Percentiles rank a stretch among this genome's conserved stretches.
Evolutionary conservation across 1,140 invertebrate species (phyloP).

Genomic region (Philopotamus ludificatus): DNA sequence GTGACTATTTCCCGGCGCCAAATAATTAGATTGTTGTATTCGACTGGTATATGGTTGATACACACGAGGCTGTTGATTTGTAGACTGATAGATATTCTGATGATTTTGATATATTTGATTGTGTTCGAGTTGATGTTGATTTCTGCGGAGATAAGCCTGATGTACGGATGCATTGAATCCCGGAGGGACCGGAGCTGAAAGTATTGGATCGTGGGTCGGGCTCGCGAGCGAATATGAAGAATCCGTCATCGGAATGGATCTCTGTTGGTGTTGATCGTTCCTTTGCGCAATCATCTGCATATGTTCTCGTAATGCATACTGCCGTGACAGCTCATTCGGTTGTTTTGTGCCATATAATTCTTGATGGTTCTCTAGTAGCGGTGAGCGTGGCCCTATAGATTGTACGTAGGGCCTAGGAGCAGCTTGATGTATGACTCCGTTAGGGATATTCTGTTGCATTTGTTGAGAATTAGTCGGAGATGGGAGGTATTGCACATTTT

Average conservation of each 20-base stretch:
- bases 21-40: conserved; percentile 42
- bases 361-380: conserved; percentile 54
- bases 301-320: conserved; percentile 48
- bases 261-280: conserved; percentile 50
- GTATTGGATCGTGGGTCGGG: conserved; percentile 34
- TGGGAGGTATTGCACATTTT: conserved; percentile 47
- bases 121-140: conserved; percentile 50
- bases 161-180: conserved; percentile 56
- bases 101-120: conserved; percentile 59
- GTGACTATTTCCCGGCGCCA: conserved; percentile 48
- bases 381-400: conserved; percentile 51
- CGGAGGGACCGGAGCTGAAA: conserved; percentile 46
- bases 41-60: conserved; percentile 54
- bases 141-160: conserved; percentile 56
- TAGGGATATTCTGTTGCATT: conserved; percentile 54
- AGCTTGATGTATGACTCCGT: conserved; percentile 52
- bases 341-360: conserved; percentile 54
- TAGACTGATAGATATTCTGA: conserved; percentile 52
- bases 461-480: conserved; percentile 52
- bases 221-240: conserved; percentile 36
- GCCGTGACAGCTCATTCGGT: conserved; percentile 50
- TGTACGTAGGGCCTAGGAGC: conserved; percentile 53
- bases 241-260: conserved; percentile 48
- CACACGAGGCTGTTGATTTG: conserved; percentile 52
- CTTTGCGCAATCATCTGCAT: conserved; percentile 50